These are phyloP conservation scores for Lamproptera curius DNA, from an alignment of 2,888 invertebrate genomes.

Conservation along the genomic window DNA sequence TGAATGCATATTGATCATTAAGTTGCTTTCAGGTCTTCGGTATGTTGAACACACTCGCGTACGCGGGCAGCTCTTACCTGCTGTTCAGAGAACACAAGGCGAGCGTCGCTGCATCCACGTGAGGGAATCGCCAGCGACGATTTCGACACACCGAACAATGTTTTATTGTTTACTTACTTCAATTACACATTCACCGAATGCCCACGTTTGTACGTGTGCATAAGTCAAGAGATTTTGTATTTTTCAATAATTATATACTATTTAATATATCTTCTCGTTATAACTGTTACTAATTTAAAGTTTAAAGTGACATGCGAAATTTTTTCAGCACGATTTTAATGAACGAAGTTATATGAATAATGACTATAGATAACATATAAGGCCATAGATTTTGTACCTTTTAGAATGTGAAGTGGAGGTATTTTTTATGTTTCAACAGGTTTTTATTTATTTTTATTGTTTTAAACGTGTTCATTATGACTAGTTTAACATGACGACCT, in stretches of 20 bases:
- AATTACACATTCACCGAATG: slow-evolving; percentile 25
- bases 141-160: slow-evolving; percentile 27
- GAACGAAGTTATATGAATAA: slow-evolving; percentile 12
- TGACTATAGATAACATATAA: slow-evolving; percentile 8
- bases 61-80: slow-evolving; percentile 86
- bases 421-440: slow-evolving; percentile 10
- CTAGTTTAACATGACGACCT: slow-evolving; percentile 12
- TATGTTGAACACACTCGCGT: slow-evolving; percentile 88
- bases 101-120: slow-evolving; percentile 34
- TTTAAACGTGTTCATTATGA: slow-evolving; percentile 15
- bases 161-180: slow-evolving; percentile 31
- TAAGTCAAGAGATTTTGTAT: slow-evolving; percentile 21
- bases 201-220: slow-evolving; percentile 23
- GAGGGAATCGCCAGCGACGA: slow-evolving; percentile 26
- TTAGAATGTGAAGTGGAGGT: slow-evolving; percentile 7
- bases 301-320: slow-evolving; percentile 13
- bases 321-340: not conserved
- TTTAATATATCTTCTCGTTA: slow-evolving; percentile 1
- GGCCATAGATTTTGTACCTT: slow-evolving; percentile 25
- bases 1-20: no score
- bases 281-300: slow-evolving; percentile 14
- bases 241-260: slow-evolving; percentile 11
- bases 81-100: slow-evolving; percentile 85
- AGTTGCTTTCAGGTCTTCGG: slow-evolving; percentile 90
- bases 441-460: slow-evolving; percentile 19